phyloP scores from a whole-genome alignment of 30 jellyfish, hydroid and myxozoan species.

The Hydractinia echinata region DNA sequence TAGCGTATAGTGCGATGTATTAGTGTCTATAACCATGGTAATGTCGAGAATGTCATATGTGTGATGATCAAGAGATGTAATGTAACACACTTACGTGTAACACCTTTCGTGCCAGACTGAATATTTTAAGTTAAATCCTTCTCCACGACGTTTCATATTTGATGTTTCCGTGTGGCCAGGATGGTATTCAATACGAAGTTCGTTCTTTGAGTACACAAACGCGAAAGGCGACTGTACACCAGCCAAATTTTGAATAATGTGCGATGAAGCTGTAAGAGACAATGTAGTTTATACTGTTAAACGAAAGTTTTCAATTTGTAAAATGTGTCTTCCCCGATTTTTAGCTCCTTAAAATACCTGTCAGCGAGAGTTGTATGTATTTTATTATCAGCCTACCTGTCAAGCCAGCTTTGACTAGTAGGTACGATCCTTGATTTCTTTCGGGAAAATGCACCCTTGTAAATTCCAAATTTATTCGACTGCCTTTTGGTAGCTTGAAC shows the following conservation, averaged over 20 bases:
- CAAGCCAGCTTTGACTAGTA: constrained; percentile 19
- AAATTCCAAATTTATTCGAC: constrained; percentile 20
- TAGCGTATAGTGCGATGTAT: too few species aligned
- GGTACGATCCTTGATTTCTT: constrained; percentile 6
- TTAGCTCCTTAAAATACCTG: background rate
- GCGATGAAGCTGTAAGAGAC: background rate
- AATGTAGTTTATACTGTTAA: background rate
- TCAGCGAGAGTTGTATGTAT: background rate
- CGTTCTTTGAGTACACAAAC: constrained; percentile 13
- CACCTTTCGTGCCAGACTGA: background rate
- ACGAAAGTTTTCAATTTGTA: too few species aligned
- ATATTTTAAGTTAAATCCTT: constrained; percentile 24
- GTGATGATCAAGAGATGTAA: too few species aligned
- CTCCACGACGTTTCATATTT: background rate
- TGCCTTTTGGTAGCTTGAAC: constrained; percentile 13
- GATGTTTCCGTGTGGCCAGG: constrained; percentile 9
- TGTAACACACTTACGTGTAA: background rate
- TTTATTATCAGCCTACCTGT: background rate
- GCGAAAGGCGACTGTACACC: constrained; percentile 12
- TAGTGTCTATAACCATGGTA: too few species aligned
- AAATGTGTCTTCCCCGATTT: background rate
- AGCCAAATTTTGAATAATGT: background rate
- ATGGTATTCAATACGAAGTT: constrained; percentile 23
- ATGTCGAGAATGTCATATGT: too few species aligned
- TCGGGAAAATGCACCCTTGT: constrained; percentile 3